Evolutionary conservation across 2,113 vertebrate species (phyloP).

Genomic region (Haplotaxodon microlepis): DNA sequence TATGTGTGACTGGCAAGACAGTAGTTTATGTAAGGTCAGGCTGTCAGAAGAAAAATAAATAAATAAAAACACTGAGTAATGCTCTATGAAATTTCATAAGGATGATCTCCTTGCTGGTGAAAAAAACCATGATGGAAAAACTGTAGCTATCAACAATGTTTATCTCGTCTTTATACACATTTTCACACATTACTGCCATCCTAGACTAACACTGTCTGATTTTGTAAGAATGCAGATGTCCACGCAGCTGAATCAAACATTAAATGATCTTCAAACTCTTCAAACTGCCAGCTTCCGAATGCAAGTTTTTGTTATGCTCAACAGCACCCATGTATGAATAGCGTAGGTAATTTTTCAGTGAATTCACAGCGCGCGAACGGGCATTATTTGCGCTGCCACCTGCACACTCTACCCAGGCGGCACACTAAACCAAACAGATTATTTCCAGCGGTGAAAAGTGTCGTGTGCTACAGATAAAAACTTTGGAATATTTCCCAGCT

Average conservation of each 20-base stretch:
- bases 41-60: not conserved
- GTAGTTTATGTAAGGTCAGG: not conserved
- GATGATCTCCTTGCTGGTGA: slow-evolving; percentile 1
- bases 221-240: not conserved
- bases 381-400: not conserved
- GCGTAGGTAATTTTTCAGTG: not conserved
- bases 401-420: not conserved
- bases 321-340: not conserved
- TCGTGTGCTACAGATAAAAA: not conserved
- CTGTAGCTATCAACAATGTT: not conserved
- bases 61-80: not conserved
- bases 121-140: not conserved
- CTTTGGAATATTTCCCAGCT: not conserved
- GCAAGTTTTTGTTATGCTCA: not conserved
- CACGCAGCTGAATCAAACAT: not conserved
- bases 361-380: not conserved
- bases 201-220: not conserved
- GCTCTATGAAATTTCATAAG: not conserved
- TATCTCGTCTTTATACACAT: slow-evolving; percentile 16
- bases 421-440: not conserved
- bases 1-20: not conserved
- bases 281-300: not conserved
- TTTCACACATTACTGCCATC: not conserved
- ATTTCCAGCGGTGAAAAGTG: not conserved
- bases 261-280: not conserved